A percentile compares a stretch with the other conserved stretches of the same genome.
These are phyloP conservation scores for Prolemur simus DNA, from an alignment of 2,113 vertebrate genomes.

Conservation along the genomic window DNA sequence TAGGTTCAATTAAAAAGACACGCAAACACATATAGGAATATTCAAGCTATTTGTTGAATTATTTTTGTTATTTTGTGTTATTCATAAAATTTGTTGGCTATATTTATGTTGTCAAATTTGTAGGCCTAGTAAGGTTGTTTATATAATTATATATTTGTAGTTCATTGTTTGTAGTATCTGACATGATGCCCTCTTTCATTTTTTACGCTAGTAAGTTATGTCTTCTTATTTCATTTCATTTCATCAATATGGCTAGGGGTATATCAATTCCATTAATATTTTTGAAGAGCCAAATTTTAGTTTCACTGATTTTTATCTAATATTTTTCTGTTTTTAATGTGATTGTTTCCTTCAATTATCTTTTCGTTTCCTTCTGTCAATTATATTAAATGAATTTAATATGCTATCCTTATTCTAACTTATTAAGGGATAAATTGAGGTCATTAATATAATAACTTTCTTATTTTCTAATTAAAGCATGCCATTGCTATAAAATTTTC, in stretches of 20 bases:
- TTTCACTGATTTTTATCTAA: background rate
- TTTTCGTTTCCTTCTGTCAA: background rate
- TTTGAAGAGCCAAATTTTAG: background rate
- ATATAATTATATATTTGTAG: background rate
- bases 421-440: background rate
- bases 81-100: background rate
- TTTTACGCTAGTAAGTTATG: background rate
- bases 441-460: background rate
- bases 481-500: background rate
- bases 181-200: background rate
- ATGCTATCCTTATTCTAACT: background rate
- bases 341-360: background rate
- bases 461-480: background rate
- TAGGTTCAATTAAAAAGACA: background rate
- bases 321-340: background rate
- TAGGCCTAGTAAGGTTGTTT: background rate
- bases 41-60: background rate
- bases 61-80: background rate
- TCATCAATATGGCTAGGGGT: background rate
- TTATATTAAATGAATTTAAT: background rate
- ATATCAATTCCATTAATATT: background rate
- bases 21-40: no score
- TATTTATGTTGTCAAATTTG: background rate
- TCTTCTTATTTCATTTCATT: background rate
- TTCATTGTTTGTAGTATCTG: background rate